Evolutionary conservation across 2,888 invertebrate genomes (phyloP), one percentile per base, ranked within the genome.

Genomic region (Agapetus fuscipes): DNA sequence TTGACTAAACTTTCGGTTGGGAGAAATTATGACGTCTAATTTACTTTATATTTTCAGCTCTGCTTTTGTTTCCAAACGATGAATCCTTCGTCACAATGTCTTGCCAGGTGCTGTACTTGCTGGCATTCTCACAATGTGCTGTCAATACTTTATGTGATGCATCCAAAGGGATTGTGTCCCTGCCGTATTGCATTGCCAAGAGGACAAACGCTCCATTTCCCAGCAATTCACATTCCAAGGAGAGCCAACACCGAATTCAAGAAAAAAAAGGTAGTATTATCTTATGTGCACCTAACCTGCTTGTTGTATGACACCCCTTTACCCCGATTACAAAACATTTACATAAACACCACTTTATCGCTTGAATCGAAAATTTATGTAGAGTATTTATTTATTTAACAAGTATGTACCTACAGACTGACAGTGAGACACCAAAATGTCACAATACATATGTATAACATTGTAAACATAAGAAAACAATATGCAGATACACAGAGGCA

Each of bases 61-160:
- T 74, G 32, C 70, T 74, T 53, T 51, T 73, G 35, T 74, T 67
- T 57, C 66, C 67, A 34, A 65, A 67, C 30, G 72, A 74, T 48
- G 70, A 72, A 45, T 56, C 62, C 41, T 54, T 71, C 38, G 63
- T 64, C 46, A 55, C 59, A 17, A 72, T 73, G 50, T 66, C 60
- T 1, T 58, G 66, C 9, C 63, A 63, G 37, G 52, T 75, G 27
- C 50, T 75, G n/a, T 64, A 64, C 51, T 50, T 74, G 9, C 52
- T 75, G 27, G 50, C 70, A 14, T 74, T 66, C 49, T 61, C 61
- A 46, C 64, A 69, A 46, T 64, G 59, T 46, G 59, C 45, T 51
- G 32, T 61, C 60, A 40, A 57, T 54, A 26, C 60, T 60, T n/a
- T n/a, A n/a, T 7, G 50, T 53, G 53, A 51, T 17, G 33, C 17